Conservation (phyloP, 2,888 invertebrate species). For the Parnassius orleans region DNA sequence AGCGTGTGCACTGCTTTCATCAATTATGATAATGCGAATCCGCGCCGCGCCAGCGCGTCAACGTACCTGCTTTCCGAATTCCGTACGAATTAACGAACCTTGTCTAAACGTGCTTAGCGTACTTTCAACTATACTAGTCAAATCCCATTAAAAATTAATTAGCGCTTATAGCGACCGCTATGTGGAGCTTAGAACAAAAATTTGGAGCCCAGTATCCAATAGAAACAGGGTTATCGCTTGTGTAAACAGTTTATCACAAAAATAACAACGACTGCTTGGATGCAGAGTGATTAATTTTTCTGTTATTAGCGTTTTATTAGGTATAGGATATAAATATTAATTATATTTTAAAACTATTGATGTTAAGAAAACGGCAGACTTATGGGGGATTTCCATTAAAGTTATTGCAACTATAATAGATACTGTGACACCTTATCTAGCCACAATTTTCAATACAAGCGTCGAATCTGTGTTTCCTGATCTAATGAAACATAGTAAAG, state of each 20-base stretch:
- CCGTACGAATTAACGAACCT: constrained; percentile 48
- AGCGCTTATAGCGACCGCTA: neutral
- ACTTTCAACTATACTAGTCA: constrained; percentile 25
- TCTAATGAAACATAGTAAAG: too few relatives aligned
- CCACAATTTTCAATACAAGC: too few relatives aligned
- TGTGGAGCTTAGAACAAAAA: neutral
- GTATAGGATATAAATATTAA: too few relatives aligned
- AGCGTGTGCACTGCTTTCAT: constrained; percentile 64
- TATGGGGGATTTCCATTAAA: too few relatives aligned
- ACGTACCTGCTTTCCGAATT: constrained; percentile 54
- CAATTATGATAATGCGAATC: constrained; percentile 70
- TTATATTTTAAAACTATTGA: too few relatives aligned
- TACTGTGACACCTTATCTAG: too few relatives aligned
- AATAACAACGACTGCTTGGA: neutral
- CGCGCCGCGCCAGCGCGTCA: constrained; percentile 40
- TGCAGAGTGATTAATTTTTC: neutral
- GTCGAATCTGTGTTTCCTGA: too few relatives aligned
- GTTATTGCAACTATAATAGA: too few relatives aligned
- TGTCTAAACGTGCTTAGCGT: constrained; percentile 14
- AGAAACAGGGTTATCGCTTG: neutral
- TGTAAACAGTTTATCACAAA: neutral
- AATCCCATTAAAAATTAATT: constrained; percentile 30
- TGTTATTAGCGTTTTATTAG: too few relatives aligned
- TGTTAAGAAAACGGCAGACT: too few relatives aligned
- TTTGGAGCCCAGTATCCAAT: neutral